Evolutionary conservation across 2,888 invertebrate species (phyloP).

Genomic region (Hirtodrosophila confusa): DNA sequence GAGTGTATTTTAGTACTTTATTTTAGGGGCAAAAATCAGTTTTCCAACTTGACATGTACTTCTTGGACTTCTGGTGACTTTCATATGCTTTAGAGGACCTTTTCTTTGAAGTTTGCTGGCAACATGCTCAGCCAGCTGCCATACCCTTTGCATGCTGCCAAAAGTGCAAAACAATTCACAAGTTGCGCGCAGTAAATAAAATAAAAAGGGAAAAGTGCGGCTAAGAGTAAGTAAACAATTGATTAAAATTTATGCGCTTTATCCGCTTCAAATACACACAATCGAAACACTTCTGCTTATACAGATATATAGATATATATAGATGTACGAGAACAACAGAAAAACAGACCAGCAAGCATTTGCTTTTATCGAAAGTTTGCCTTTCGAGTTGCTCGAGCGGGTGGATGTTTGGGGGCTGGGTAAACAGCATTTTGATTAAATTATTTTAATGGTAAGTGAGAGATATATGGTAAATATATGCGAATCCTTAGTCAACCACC

Average conservation of each 20-base stretch:
- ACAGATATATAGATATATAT: constrained; percentile 36
- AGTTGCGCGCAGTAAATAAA: constrained; percentile 64
- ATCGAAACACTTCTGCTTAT: constrained; percentile 37
- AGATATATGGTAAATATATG: constrained; percentile 72
- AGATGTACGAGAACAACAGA: no score
- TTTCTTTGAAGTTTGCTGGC: neutral
- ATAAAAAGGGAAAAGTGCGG: constrained; percentile 51
- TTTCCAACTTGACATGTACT: no score
- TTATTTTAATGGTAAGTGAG: constrained; percentile 76
- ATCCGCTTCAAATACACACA: constrained; percentile 27
- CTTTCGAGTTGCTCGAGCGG: constrained; percentile 26
- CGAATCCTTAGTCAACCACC: constrained; percentile 33
- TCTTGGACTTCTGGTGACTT: no score
- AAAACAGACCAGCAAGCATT: constrained; percentile 29
- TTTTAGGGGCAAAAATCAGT: no score
- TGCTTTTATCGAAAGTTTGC: constrained; percentile 64
- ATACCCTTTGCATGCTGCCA: constrained; percentile 20
- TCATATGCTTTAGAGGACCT: neutral
- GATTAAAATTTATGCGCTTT: constrained; percentile 76
- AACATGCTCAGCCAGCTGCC: constrained; percentile 16
- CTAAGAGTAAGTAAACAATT: constrained; percentile 74
- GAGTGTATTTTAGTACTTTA: no score
- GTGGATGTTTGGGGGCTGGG: constrained; percentile 31
- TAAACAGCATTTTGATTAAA: constrained; percentile 75
- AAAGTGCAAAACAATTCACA: constrained; percentile 59